A percentile compares a stretch with the other conserved stretches of the same genome.
Evolutionary conservation across 2,113 vertebrate species (phyloP).

Genomic region (Ailuropoda melanoleuca): DNA sequence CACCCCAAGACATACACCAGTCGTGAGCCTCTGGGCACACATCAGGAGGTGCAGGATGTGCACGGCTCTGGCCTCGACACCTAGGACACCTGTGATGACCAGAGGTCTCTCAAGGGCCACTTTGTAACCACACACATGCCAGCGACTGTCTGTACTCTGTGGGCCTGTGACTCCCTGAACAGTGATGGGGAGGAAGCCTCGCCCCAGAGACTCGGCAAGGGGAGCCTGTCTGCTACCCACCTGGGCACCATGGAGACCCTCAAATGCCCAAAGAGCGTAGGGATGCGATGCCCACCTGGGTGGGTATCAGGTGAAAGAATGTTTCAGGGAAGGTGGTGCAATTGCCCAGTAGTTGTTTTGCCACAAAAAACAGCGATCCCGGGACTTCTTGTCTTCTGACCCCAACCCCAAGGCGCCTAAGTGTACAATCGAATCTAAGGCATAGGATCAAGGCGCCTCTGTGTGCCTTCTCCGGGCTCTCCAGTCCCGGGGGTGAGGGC

Average conservation of each 20-base stretch:
- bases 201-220: neutral
- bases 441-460: neutral
- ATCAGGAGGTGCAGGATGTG: too few relatives aligned
- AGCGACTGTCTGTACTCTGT: neutral
- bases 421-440: neutral
- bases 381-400: too few relatives aligned
- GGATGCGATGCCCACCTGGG: fast-evolving
- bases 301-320: neutral
- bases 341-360: fast-evolving
- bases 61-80: neutral
- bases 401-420: fast-evolving
- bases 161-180: neutral
- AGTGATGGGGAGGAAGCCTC: fast-evolving
- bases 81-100: neutral
- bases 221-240: too few relatives aligned
- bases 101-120: fast-evolving
- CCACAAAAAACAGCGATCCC: fast-evolving
- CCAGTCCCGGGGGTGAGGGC: neutral
- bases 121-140: too few relatives aligned
- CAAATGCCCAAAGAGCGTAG: fast-evolving
- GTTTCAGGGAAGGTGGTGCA: fast-evolving
- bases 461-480: too few relatives aligned
- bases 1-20: too few relatives aligned
- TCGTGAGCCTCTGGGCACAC: neutral
- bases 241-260: neutral